Evolutionary conservation across 2,797 vertebrate species (phyloP).

Genomic region (Synaphobranchus kaupii): DNA sequence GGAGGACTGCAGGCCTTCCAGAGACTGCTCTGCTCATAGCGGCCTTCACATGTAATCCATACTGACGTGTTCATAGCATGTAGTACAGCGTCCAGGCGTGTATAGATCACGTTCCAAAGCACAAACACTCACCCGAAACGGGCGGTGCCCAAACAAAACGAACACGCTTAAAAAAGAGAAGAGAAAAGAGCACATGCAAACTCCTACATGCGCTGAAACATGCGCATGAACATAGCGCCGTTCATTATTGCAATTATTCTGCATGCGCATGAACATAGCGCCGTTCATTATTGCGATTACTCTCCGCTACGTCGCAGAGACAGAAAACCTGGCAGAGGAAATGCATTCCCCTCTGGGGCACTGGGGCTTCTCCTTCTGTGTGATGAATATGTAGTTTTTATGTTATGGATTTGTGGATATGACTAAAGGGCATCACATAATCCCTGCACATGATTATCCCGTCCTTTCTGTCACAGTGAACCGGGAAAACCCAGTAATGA

Average conservation of each 20-base stretch:
- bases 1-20: neutral
- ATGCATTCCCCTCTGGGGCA: neutral
- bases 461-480: neutral
- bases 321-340: neutral
- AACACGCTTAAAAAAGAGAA: neutral
- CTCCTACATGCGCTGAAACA: neutral
- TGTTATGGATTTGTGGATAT: conserved; percentile 18
- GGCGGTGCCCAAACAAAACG: neutral
- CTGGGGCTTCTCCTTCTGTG: conserved; percentile 3
- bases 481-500: conserved; percentile 36
- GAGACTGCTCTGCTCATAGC: neutral
- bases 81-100: neutral
- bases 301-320: neutral
- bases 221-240: neutral
- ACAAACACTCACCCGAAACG: neutral
- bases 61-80: neutral
- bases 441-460: conserved; percentile 35
- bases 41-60: neutral
- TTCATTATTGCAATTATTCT: too few relatives aligned
- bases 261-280: neutral
- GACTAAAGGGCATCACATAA: conserved; percentile 36
- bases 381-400: conserved; percentile 35
- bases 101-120: neutral
- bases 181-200: neutral
- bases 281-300: neutral